A percentile compares a stretch with the other conserved stretches of the same genome.
These are phyloP conservation scores for Nymphalis io DNA, from an alignment of 1,140 invertebrate species.

Conservation along the genomic window DNA sequence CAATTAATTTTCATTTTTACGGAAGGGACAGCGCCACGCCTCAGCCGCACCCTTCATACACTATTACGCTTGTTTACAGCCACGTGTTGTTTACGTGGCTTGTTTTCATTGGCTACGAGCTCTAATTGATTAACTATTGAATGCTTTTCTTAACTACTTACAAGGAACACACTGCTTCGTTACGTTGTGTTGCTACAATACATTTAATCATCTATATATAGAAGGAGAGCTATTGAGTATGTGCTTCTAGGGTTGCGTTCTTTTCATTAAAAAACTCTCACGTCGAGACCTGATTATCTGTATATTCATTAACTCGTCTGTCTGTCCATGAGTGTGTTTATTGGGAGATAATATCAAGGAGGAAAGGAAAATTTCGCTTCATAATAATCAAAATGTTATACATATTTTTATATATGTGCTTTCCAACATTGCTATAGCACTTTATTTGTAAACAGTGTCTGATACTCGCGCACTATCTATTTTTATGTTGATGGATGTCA, in stretches of 20 bases:
- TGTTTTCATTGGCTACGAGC: conserved; percentile 30
- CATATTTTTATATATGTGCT: no score
- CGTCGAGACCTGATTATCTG: no score
- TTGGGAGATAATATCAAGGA: no score
- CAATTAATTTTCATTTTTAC: conserved; percentile 33
- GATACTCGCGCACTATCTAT: no score
- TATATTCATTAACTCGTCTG: no score
- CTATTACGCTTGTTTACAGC: conserved; percentile 32
- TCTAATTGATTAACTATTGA: conserved; percentile 32
- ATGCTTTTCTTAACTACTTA: conserved; percentile 9
- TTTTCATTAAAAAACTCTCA: background rate
- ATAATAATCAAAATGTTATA: no score
- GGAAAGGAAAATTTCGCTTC: no score
- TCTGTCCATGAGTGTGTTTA: no score
- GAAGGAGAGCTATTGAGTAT: background rate
- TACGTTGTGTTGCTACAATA: background rate
- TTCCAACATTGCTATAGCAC: no score
- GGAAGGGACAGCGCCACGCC: conserved; percentile 30
- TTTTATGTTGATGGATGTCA: no score
- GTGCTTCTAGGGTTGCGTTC: background rate
- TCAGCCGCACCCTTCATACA: conserved; percentile 26
- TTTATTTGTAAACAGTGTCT: no score
- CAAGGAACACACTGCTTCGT: background rate
- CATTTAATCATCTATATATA: background rate
- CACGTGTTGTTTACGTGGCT: conserved; percentile 33